These are phyloP conservation scores for Heliconius himera DNA, from an alignment of 1,140 invertebrate species.

Conservation along the genomic window DNA sequence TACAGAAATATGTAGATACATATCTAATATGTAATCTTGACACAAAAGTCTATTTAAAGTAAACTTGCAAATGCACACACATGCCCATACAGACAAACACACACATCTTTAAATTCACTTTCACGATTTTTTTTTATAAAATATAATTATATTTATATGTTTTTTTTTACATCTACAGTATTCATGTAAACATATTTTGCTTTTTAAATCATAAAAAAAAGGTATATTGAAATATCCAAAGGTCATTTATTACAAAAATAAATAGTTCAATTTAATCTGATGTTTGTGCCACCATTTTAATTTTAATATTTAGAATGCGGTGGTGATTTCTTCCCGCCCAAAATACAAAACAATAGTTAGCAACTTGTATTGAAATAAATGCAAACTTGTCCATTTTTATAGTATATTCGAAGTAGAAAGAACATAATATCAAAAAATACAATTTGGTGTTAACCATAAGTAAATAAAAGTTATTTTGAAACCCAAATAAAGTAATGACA, in stretches of 20 bases:
- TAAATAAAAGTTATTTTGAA: no score
- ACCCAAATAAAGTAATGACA: no score
- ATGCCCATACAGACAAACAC: constrained; percentile 13
- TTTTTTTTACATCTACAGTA: not conserved
- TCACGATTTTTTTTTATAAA: not conserved
- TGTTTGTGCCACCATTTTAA: constrained; percentile 71
- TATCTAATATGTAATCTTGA: no score
- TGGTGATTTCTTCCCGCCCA: constrained; percentile 68
- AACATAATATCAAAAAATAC: no score
- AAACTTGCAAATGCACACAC: constrained; percentile 58
- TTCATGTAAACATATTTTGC: not conserved
- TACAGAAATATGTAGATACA: no score
- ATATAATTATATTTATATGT: not conserved
- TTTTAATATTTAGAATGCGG: constrained; percentile 35
- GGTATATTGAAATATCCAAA: not conserved
- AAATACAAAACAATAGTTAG: constrained; percentile 12
- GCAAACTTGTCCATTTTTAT: constrained; percentile 31
- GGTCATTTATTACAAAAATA: not conserved
- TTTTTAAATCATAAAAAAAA: not conserved
- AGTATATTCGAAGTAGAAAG: no score
- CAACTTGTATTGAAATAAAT: constrained; percentile 44
- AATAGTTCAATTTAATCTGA: constrained; percentile 78
- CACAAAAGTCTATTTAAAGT: no score
- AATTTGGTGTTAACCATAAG: no score
- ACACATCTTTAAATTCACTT: not conserved